Evolutionary conservation across 1,140 invertebrate genomes (phyloP), one percentile per base, ranked within the genome.

Genomic region (Laodelphax striatellus): DNA sequence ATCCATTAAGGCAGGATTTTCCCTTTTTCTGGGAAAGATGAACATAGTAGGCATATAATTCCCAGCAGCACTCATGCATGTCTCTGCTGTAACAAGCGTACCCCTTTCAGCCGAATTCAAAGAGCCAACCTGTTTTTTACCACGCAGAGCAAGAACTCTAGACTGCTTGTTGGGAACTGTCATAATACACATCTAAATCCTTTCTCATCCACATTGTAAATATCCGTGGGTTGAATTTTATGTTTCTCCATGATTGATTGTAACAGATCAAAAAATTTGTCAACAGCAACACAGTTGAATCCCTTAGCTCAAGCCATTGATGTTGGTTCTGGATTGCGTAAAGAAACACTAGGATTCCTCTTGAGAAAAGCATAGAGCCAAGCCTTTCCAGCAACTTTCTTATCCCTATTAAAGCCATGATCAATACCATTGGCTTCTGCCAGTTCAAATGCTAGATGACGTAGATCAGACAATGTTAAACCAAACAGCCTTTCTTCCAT

Each of bases 131-230:
- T 73, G 70, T 50, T 70, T 69, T 64, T 68, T 66, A 52, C 69
- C 72, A 66, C 64, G 21, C 61, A 59, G 59, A 60, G 54, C 70
- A 19, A 24, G 67, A 43, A 73, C 63, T 66, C 67, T 69, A 44
- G 63, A 52, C 17, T 61, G 60, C 60, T 62, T 65, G 53, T 70
- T 68, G 16, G 64, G 71, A 6, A 77, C 72, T 21, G 63, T 69
- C 2, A 65, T 71, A 44, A 77, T 69, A 1, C n/a, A n/a, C n/a
- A n/a, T n/a, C n/a, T n/a, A n/a, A n/a, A n/a, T n/a, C 75, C 75
- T 42, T 70, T 77, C 65, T 77, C 76, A 66, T 75, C 73, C 46
- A 71, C 68, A 69, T 77, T 79, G 66, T 73, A 74, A 43, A 76
- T 73, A 46, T 66, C 65, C 16, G 64, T 57, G n/a, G 70, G 57